Percentiles rank a stretch among this genome's conserved stretches.
Evolutionary conservation across 1,140 invertebrate species (phyloP).

Genomic region (Chionoecetes opilio): DNA sequence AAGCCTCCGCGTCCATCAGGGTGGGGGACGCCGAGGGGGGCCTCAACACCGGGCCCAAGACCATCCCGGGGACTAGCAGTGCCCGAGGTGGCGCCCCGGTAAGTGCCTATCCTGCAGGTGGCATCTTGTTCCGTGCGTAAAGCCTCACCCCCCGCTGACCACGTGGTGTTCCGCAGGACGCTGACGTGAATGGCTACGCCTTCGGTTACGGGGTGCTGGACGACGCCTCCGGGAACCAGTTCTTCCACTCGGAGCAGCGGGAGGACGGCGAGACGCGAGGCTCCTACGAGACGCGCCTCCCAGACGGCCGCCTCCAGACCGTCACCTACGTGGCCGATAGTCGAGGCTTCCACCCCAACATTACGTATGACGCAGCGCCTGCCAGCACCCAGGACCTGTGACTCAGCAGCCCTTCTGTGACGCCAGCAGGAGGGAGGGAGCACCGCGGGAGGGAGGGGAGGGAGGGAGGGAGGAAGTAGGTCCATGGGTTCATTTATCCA

Average conservation of each 20-base stretch:
- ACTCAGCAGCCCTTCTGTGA: not conserved
- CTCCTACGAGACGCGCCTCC: constrained; percentile 71
- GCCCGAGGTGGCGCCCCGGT: not conserved
- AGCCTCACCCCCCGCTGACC: not conserved
- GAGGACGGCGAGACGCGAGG: constrained; percentile 69
- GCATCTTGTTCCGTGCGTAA: not conserved
- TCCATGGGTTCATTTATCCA: too few relatives aligned
- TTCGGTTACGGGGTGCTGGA: constrained; percentile 68
- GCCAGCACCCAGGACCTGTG: not conserved
- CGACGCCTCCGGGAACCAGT: constrained; percentile 60
- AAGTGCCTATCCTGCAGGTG: not conserved
- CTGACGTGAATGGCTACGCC: constrained; percentile 59
- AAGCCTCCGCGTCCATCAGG: not conserved
- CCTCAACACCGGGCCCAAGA: not conserved
- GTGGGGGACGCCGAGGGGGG: not conserved
- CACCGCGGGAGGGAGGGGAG: not conserved
- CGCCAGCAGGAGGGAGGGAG: not conserved
- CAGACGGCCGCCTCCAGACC: constrained; percentile 70
- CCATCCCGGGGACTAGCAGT: not conserved
- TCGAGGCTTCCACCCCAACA: constrained; percentile 65
- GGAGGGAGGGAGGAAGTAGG: too few relatives aligned
- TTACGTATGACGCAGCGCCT: constrained; percentile 60
- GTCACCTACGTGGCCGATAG: constrained; percentile 69
- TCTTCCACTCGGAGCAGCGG: constrained; percentile 69
- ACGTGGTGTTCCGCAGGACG: constrained; percentile 37